Percentiles rank a stretch among this genome's conserved stretches.
Conservation (phyloP, 2,797 vertebrate species). For the Eulemur coronatus region DNA sequence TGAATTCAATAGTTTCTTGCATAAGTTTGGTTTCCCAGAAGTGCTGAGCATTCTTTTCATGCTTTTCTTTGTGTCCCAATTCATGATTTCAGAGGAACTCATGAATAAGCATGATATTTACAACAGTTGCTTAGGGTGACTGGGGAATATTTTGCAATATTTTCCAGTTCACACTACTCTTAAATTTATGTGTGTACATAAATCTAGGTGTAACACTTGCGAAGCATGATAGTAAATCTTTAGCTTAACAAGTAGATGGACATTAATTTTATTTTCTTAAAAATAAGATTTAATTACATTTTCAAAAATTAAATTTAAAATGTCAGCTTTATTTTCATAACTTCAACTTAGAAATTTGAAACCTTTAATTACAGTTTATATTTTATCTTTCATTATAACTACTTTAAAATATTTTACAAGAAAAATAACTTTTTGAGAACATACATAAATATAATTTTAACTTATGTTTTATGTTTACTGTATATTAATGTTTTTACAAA, state of each 20-base stretch:
- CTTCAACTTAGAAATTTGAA: constrained; percentile 7
- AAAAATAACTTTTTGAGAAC: constrained; percentile 12
- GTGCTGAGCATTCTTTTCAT: constrained; percentile 38
- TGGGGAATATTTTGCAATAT: constrained; percentile 14
- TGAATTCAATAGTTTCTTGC: constrained; percentile 19
- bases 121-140: neutral
- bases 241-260: neutral
- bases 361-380: neutral
- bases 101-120: constrained; percentile 46
- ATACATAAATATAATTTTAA: constrained; percentile 15
- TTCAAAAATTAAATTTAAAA: constrained; percentile 42
- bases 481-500: constrained; percentile 11
- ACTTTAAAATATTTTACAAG: constrained; percentile 17
- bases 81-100: constrained; percentile 45
- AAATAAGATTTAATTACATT: constrained; percentile 40
- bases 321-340: constrained; percentile 17
- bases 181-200: constrained; percentile 16
- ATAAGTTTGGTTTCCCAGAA: constrained; percentile 47
- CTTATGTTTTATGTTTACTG: neutral
- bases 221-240: neutral
- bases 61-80: constrained; percentile 46
- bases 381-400: neutral
- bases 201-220: neutral
- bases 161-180: neutral
- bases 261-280: constrained; percentile 30